Conservation (phyloP, 2,797 vertebrate species). For the Sylvia borin region DNA sequence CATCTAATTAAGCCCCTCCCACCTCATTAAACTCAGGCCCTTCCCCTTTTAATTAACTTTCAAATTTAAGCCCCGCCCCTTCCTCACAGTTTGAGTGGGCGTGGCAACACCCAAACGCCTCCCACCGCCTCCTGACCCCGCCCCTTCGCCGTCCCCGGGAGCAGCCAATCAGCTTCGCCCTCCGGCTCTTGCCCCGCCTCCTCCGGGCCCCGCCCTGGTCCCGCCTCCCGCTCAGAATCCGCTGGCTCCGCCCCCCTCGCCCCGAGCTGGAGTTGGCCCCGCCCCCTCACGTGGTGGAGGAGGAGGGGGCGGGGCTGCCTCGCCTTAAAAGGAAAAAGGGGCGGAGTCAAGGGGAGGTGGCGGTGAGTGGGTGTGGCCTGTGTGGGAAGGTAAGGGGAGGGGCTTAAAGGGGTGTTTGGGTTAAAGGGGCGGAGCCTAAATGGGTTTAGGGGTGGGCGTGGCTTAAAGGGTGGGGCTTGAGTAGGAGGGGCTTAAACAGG, state of each 20-base stretch:
- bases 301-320: background rate
- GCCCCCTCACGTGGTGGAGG: background rate
- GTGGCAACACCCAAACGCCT: background rate
- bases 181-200: background rate
- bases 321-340: background rate
- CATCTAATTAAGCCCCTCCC: too few relatives aligned
- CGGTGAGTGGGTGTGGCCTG: too few relatives aligned
- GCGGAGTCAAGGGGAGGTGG: background rate
- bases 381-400: background rate
- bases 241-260: background rate
- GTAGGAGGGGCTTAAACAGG: too few relatives aligned
- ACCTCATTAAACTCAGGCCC: too few relatives aligned
- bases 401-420: too few relatives aligned
- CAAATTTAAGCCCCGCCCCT: background rate
- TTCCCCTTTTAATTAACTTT: too few relatives aligned
- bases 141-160: background rate
- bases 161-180: background rate
- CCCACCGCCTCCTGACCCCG: background rate
- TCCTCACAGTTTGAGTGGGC: background rate
- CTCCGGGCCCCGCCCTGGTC: background rate
- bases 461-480: too few relatives aligned
- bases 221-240: accelerated
- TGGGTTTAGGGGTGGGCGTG: too few relatives aligned
- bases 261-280: background rate
- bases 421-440: too few relatives aligned